These are phyloP conservation scores for Mechanitis messenoides DNA, from an alignment of 2,888 invertebrate genomes.

Conservation along the genomic window DNA sequence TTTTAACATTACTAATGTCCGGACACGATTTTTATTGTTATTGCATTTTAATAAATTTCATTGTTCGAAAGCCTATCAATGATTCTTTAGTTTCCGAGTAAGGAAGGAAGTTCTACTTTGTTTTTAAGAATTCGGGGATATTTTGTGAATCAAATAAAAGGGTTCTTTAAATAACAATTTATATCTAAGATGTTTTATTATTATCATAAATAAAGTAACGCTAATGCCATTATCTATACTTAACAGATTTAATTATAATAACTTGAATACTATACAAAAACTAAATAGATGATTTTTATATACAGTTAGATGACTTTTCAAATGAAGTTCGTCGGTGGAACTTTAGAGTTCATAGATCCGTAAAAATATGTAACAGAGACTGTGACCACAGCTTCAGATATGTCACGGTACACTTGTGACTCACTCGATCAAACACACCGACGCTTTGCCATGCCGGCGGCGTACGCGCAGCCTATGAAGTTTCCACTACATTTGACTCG, in stretches of 20 bases:
- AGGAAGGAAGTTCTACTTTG: conserved; percentile 66
- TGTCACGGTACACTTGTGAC: conserved; percentile 64
- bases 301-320: conserved; percentile 3
- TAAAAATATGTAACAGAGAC: conserved; percentile 46
- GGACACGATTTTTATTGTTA: conserved; percentile 76
- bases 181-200: no score
- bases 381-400: conserved; percentile 51
- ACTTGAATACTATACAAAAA: no score
- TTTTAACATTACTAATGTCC: conserved; percentile 74
- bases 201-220: no score
- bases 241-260: no score
- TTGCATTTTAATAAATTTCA: conserved; percentile 75
- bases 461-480: conserved; percentile 47
- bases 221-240: no score
- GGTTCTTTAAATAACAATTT: no score
- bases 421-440: conserved; percentile 57
- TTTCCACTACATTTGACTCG: conserved; percentile 57
- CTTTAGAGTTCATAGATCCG: conserved; percentile 51
- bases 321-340: conserved; percentile 21
- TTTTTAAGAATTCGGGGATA: conserved; percentile 15
- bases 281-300: no score
- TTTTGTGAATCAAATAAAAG: conserved; percentile 14
- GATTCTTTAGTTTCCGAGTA: conserved; percentile 56
- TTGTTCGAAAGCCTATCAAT: conserved; percentile 61
- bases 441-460: conserved; percentile 50